Base-by-base conservation (phyloP, 2,797 vertebrate species). In the Botia almorhae region DNA sequence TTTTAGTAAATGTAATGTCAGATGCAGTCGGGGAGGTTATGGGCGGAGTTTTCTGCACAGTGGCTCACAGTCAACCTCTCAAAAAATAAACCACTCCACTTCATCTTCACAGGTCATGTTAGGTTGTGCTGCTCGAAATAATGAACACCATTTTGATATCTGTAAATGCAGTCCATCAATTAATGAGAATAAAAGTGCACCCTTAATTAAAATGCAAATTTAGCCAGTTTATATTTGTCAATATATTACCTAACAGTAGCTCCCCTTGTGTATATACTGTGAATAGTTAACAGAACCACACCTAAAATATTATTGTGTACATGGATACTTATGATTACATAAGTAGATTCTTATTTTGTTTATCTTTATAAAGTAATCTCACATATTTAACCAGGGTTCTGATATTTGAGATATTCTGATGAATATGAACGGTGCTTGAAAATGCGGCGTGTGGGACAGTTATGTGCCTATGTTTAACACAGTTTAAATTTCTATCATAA, bases 11-110 rank as follows among this genome's bases (percentile, higher is more conserved):
- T 72, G 14, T 50, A 46, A 72, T 79, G 58, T 79, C 39, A 19
- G 48, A 72, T 55, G 60, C 17, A 53, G 48, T 64, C 58, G 3
- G 46, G n/a, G 58, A 43, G 77, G 56, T 72, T 58, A 79, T 65
- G 77, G 58, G 77, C 64, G 77, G 69, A 64, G 69, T 61, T 79
- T 69, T 46, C 58, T 23, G 69, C 77, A 55, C 58, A 79, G 69
- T 61, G 4, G 19, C 48, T 79, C 53, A 55, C 58, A 51, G 69
- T 63, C 60, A 79, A 17, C 13, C 68, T 51, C 56, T 13, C 63
- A 69, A 71, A 64, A 50, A 55, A 72, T 71, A 33, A 72, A 29
- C 58, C 77, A 56, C 69, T 72, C 69, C 11, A 29, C 51, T 46
- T 72, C 55, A 39, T 16, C 69, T 4, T 65, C 16, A 14, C 58